A percentile compares a stretch with the other conserved stretches of the same genome.
Evolutionary conservation across 2,113 vertebrate species (phyloP).

Genomic region (Herpailurus yagouaroundi): DNA sequence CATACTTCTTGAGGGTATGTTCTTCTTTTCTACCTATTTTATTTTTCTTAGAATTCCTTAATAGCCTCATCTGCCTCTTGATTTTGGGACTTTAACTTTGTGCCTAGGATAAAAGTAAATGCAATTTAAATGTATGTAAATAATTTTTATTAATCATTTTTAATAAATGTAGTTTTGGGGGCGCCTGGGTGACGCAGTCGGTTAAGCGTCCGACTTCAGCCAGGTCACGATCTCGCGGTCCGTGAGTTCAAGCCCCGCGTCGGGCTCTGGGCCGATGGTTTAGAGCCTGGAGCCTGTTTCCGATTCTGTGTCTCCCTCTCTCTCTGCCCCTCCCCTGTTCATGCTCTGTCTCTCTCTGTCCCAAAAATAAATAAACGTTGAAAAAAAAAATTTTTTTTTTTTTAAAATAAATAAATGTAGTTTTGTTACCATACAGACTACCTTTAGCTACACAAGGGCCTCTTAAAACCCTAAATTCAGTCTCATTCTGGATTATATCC

Average conservation of each 20-base stretch:
- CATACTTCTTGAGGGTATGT: neutral
- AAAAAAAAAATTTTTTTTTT: no score
- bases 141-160: conserved; percentile 38
- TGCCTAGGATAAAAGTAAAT: conserved; percentile 12
- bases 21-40: neutral
- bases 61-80: neutral
- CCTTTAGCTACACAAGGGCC: neutral
- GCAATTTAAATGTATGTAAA: neutral
- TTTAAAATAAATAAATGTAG: neutral
- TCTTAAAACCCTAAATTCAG: neutral
- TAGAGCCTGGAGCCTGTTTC: no score
- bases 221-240: no score
- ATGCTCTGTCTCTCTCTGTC: no score
- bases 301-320: no score
- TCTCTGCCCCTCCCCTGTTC: no score
- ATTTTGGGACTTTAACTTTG: conserved; percentile 39
- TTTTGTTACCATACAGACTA: neutral
- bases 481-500: neutral
- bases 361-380: no score
- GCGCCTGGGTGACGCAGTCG: no score
- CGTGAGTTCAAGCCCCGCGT: no score
- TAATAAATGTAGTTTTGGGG: neutral
- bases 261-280: no score
- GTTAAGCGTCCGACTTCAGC: no score
- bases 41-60: conserved; percentile 29